Evolutionary conservation across 2,888 invertebrate genomes (phyloP).

Genomic region (Melinaea marsaeus): DNA sequence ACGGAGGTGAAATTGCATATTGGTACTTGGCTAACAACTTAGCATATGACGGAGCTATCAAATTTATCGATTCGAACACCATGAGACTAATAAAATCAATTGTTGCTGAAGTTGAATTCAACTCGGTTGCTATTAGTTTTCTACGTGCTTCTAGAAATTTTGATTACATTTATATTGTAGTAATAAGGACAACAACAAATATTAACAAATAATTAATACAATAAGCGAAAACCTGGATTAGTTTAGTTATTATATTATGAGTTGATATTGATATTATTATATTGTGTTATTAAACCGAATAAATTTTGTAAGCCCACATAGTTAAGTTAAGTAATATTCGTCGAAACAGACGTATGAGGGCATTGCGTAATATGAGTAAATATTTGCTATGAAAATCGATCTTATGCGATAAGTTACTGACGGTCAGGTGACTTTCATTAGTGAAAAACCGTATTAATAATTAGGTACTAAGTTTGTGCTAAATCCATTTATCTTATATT

Average conservation of each 20-base stretch:
- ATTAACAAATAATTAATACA: not conserved
- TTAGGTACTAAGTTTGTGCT: not conserved
- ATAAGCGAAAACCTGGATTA: not conserved
- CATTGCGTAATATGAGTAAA: not conserved
- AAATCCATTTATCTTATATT: not conserved
- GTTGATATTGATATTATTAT: too few species aligned
- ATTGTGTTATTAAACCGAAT: not conserved
- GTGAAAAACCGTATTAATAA: not conserved
- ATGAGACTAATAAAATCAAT: not conserved
- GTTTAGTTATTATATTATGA: not conserved
- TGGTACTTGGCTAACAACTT: conserved; percentile 67
- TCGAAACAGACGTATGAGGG: not conserved
- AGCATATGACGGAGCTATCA: conserved; percentile 18
- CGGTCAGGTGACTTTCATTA: not conserved
- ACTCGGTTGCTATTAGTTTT: not conserved
- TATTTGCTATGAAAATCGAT: conserved; percentile 2
- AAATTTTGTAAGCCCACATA: not conserved
- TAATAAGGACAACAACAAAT: not conserved
- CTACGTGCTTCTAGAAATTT: too few species aligned
- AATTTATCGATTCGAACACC: not conserved
- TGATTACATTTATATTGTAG: not conserved
- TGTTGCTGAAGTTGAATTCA: not conserved
- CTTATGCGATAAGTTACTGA: not conserved
- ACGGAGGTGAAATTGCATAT: conserved; percentile 71
- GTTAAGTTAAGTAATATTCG: not conserved